Evolutionary conservation across 2,113 vertebrate genomes (phyloP).

Genomic region (Neodontobutis hainanensis): DNA sequence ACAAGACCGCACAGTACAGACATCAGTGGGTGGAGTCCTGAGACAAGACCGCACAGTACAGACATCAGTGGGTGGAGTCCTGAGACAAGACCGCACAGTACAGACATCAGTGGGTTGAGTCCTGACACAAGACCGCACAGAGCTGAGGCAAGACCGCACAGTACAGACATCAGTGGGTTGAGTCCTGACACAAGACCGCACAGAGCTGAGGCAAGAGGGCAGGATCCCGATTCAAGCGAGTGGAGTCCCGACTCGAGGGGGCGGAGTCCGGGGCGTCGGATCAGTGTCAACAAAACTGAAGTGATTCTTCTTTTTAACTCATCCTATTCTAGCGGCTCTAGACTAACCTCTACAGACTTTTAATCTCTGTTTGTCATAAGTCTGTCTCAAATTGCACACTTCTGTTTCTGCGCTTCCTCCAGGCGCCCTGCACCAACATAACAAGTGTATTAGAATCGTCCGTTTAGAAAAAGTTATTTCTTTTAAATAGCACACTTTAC

Average conservation of each 20-base stretch:
- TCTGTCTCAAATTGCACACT: no score
- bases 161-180: background rate
- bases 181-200: background rate
- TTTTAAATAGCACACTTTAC: no score
- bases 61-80: background rate
- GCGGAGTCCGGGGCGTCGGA: conserved; percentile 68
- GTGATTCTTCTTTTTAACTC: background rate
- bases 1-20: background rate
- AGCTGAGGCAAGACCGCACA: background rate
- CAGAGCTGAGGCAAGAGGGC: background rate
- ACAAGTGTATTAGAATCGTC: no score
- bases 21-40: conserved; percentile 70
- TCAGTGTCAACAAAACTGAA: conserved; percentile 53
- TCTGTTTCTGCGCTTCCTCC: no score
- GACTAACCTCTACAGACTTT: conserved; percentile 17
- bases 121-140: conserved; percentile 19
- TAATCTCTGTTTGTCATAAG: no score
- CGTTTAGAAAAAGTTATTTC: no score
- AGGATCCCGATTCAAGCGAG: background rate
- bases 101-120: conserved; percentile 68
- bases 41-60: background rate
- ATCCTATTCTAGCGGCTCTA: background rate
- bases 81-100: background rate
- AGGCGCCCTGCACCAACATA: no score
- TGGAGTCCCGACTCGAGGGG: conserved; percentile 52